A percentile compares a stretch with the other conserved stretches of the same genome.
These are phyloP conservation scores for Pimpla rufipes DNA, from an alignment of 2,888 invertebrate genomes.

Conservation along the genomic window DNA sequence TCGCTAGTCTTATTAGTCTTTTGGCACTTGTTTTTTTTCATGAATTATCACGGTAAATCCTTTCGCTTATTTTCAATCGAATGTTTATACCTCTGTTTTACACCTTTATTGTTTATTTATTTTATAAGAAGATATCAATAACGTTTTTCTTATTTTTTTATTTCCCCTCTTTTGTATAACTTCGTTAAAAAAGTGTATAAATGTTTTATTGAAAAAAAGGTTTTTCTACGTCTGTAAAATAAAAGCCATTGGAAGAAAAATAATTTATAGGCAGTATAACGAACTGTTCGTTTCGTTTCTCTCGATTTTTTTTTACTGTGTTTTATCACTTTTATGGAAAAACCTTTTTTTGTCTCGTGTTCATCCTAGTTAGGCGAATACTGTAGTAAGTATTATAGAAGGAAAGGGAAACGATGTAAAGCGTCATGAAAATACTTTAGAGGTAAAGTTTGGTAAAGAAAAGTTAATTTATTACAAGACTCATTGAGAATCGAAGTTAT, in stretches of 20 bases:
- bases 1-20: too few relatives aligned
- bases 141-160: background rate
- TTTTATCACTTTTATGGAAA: background rate
- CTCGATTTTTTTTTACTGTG: too few relatives aligned
- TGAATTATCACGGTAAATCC: too few relatives aligned
- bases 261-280: too few relatives aligned
- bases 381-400: constrained; percentile 3
- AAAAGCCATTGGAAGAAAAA: too few relatives aligned
- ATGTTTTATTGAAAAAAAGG: background rate
- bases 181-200: background rate
- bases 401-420: background rate
- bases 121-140: too few relatives aligned
- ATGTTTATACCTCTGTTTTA: background rate
- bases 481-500: constrained; percentile 33
- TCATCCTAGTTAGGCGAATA: background rate
- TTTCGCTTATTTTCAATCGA: background rate
- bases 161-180: too few relatives aligned
- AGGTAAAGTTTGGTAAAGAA: background rate
- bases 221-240: too few relatives aligned
- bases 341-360: background rate
- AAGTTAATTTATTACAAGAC: constrained; percentile 26
- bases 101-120: background rate
- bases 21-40: too few relatives aligned
- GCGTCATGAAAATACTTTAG: background rate
- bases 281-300: too few relatives aligned